These are phyloP conservation scores for Cyrtonyx montezumae DNA, from an alignment of 2,113 vertebrate species.

Conservation along the genomic window DNA sequence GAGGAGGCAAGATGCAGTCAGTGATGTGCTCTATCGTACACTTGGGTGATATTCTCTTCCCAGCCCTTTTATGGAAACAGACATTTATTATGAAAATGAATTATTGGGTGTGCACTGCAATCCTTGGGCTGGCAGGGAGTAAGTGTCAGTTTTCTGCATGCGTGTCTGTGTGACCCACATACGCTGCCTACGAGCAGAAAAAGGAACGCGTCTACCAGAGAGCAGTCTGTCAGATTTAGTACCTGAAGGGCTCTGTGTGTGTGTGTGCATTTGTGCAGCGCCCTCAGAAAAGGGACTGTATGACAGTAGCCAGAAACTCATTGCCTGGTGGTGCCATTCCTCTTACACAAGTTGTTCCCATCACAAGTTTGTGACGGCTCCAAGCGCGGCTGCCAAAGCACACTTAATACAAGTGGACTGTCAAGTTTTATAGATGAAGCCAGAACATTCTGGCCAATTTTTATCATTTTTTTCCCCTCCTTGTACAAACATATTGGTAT, in stretches of 20 bases:
- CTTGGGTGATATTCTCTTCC: not conserved
- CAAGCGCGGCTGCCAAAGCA: not conserved
- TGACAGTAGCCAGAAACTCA: not conserved
- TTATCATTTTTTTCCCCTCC: not conserved
- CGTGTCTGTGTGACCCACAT: not conserved
- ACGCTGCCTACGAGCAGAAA: not conserved
- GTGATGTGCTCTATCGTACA: not conserved
- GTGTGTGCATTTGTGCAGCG: not conserved
- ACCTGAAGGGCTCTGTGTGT: not conserved
- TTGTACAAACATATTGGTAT: not conserved
- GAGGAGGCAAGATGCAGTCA: not conserved
- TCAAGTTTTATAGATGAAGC: not conserved
- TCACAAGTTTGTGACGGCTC: not conserved
- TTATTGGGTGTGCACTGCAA: not conserved
- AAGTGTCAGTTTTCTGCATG: not conserved
- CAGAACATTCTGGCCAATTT: not conserved
- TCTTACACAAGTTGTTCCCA: fast-evolving
- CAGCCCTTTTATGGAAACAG: conserved; percentile 39
- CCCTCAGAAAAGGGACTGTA: not conserved
- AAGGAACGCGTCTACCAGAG: not conserved
- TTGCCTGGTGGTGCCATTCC: not conserved
- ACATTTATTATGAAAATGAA: conserved; percentile 67
- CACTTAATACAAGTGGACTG: not conserved
- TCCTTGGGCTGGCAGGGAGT: conserved; percentile 1
- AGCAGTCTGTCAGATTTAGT: not conserved